phyloP scores from a whole-genome alignment of 2,797 vertebrate genomes.

The Chelidonichthys spinosus region DNA sequence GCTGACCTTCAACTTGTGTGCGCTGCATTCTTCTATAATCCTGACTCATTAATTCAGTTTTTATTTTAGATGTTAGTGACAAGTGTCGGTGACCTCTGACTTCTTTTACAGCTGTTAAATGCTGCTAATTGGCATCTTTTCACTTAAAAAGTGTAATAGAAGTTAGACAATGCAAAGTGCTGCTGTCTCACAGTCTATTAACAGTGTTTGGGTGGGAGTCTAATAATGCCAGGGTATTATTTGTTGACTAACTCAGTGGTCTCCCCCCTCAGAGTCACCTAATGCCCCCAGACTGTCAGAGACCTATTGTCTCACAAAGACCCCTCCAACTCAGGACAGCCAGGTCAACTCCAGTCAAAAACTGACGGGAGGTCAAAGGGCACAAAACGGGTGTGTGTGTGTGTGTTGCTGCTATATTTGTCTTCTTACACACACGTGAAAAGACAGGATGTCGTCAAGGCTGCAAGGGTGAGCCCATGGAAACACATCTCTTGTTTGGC shows the following conservation, averaged over 20 bases:
- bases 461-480: conserved; percentile 39
- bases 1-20: too few relatives aligned
- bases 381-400: conserved; percentile 13
- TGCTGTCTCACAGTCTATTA: conserved; percentile 1
- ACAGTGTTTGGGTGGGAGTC: not conserved
- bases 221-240: conserved; percentile 21
- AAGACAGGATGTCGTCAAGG: conserved; percentile 54
- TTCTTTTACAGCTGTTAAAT: not conserved
- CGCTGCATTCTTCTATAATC: too few relatives aligned
- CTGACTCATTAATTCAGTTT: not conserved
- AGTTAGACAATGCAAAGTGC: not conserved
- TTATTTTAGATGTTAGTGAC: not conserved
- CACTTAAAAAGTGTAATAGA: not conserved
- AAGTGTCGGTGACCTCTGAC: not conserved
- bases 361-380: conserved; percentile 60
- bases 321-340: conserved; percentile 52
- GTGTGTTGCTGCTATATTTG: conserved; percentile 61
- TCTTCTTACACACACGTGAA: conserved; percentile 45
- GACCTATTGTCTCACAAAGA: conserved; percentile 69
- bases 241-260: conserved; percentile 39
- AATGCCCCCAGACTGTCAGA: conserved; percentile 38
- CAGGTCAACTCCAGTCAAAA: conserved; percentile 52
- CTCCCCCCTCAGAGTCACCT: conserved; percentile 50
- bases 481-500: conserved; percentile 51
- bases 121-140: not conserved